Conservation (phyloP, 2,888 invertebrate species). For the Calameuta pallipes region DNA sequence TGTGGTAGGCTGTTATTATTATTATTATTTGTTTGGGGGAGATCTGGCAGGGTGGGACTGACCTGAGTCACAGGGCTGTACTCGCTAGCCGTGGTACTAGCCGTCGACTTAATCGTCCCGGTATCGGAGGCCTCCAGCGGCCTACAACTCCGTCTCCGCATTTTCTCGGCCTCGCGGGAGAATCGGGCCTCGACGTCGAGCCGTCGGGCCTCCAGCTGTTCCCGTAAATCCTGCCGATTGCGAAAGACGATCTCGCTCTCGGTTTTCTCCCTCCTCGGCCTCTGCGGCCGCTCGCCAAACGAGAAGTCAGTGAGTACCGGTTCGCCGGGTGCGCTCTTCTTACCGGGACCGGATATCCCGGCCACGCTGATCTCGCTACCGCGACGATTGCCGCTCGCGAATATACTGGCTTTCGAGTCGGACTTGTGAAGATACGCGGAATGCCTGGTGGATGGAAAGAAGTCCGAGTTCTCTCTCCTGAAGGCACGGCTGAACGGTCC, state of each 20-base stretch:
- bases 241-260: slow-evolving; percentile 87
- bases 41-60: slow-evolving; percentile 48
- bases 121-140: slow-evolving; percentile 59
- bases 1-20: neutral
- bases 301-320: slow-evolving; percentile 78
- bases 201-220: slow-evolving; percentile 67
- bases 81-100: slow-evolving; percentile 63
- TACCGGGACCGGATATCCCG: slow-evolving; percentile 62
- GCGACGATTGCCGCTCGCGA: slow-evolving; percentile 77
- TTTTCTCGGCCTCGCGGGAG: slow-evolving; percentile 63
- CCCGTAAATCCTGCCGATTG: slow-evolving; percentile 71
- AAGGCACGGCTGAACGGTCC: slow-evolving; percentile 80
- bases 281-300: slow-evolving; percentile 67
- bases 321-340: slow-evolving; percentile 70
- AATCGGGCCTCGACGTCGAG: slow-evolving; percentile 66
- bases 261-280: slow-evolving; percentile 86
- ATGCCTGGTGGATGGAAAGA: slow-evolving; percentile 83
- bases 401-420: slow-evolving; percentile 66
- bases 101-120: slow-evolving; percentile 60
- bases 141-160: slow-evolving; percentile 67
- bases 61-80: slow-evolving; percentile 63
- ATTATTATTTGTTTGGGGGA: slow-evolving; percentile 22
- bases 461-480: slow-evolving; percentile 86
- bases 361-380: slow-evolving; percentile 69
- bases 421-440: slow-evolving; percentile 77